A percentile compares a stretch with the other conserved stretches of the same genome.
These are phyloP conservation scores for Tridacna crocea DNA, from an alignment of 2,888 invertebrate genomes.

Conservation along the genomic window DNA sequence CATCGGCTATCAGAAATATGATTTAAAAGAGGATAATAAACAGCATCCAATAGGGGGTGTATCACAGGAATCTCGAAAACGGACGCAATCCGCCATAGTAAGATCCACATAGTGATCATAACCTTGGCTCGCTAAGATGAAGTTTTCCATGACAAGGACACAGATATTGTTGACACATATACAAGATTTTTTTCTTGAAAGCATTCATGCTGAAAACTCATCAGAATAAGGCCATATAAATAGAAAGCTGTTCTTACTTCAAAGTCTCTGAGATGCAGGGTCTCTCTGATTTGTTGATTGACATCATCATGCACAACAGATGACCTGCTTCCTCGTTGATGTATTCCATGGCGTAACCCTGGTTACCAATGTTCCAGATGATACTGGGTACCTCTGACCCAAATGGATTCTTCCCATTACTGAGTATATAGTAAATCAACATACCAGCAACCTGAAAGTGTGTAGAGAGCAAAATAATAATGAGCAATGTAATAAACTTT, in stretches of 20 bases:
- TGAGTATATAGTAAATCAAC: conserved; percentile 79
- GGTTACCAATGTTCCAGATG: conserved; percentile 65
- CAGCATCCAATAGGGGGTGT: no score
- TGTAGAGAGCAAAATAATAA: not conserved
- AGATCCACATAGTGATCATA: no score
- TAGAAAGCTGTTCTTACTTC: conserved; percentile 36
- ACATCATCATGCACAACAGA: conserved; percentile 74
- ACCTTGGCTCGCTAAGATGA: no score
- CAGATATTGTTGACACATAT: no score
- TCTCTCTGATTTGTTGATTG: conserved; percentile 62
- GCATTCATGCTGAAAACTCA: no score
- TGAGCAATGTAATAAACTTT: no score
- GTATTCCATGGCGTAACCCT: conserved; percentile 36
- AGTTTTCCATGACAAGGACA: no score
- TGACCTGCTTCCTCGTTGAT: conserved; percentile 76
- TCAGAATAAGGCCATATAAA: not conserved
- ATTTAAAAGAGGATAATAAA: no score
- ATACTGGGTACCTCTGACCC: conserved; percentile 71
- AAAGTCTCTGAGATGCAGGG: conserved; percentile 60
- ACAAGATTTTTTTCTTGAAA: no score
- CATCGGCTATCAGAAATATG: no score
- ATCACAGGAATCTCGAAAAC: no score
- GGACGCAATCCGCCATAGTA: no score
- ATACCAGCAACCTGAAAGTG: conserved; percentile 71
- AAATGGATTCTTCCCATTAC: conserved; percentile 78